These are phyloP conservation scores for Agrotis segetum DNA, from an alignment of 2,888 invertebrate species.

Conservation along the genomic window DNA sequence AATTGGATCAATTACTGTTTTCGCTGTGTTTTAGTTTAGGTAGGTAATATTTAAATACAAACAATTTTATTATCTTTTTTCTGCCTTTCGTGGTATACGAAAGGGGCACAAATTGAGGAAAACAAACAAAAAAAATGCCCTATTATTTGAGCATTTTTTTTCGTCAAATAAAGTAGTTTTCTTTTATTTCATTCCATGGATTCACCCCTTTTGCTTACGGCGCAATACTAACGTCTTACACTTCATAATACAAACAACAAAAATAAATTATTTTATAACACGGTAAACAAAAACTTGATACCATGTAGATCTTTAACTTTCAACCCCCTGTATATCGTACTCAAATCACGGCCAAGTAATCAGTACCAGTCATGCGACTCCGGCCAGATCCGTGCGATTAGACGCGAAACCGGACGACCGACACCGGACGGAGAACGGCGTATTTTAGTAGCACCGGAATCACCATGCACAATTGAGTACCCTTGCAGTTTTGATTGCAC, in stretches of 20 bases:
- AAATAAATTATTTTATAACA: not conserved
- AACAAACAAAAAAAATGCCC: slow-evolving; percentile 3
- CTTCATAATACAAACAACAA: not conserved
- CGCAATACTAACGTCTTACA: not conserved
- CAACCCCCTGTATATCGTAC: not conserved
- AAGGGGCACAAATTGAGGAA: slow-evolving; percentile 3
- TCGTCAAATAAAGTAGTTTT: slow-evolving; percentile 1
- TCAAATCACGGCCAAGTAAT: slow-evolving; percentile 54
- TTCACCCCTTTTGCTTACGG: not conserved
- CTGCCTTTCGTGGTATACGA: not conserved
- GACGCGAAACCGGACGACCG: slow-evolving; percentile 36
- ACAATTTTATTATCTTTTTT: not conserved
- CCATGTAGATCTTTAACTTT: not conserved
- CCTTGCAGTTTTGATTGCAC: slow-evolving; percentile 55
- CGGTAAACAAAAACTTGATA: not conserved
- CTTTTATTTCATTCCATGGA: not conserved
- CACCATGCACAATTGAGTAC: slow-evolving; percentile 54
- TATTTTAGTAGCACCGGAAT: slow-evolving; percentile 58
- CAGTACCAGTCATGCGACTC: slow-evolving; percentile 55
- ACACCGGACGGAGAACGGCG: slow-evolving; percentile 40
- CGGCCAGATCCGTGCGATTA: slow-evolving; percentile 52
- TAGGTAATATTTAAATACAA: not conserved
- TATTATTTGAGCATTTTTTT: not conserved
- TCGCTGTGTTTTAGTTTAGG: no score
- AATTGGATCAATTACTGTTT: not conserved